These are phyloP conservation scores for Drosophila diplacantha DNA, from an alignment of 2,888 invertebrate genomes.

Conservation along the genomic window DNA sequence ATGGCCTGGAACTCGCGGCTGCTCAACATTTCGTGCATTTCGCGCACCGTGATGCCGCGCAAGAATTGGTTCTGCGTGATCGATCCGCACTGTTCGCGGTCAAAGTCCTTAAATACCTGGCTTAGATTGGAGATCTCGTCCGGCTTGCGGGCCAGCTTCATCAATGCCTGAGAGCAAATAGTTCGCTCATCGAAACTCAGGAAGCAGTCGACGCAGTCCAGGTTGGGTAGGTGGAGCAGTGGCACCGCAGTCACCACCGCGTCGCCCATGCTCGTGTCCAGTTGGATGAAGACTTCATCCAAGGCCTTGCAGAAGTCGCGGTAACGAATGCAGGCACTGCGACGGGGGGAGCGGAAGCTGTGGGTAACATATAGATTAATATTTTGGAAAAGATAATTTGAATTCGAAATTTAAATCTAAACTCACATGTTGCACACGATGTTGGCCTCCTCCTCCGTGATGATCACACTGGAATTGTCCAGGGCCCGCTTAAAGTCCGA, in stretches of 20 bases:
- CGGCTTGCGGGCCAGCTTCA: slow-evolving; percentile 83
- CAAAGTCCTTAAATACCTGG: slow-evolving; percentile 85
- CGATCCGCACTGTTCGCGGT: slow-evolving; percentile 83
- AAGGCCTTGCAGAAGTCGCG: slow-evolving; percentile 83
- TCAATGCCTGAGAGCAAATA: slow-evolving; percentile 82
- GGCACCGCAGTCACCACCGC: slow-evolving; percentile 84
- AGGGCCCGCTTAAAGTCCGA: slow-evolving; percentile 86
- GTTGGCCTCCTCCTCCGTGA: slow-evolving; percentile 83
- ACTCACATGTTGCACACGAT: slow-evolving; percentile 85
- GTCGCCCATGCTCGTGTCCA: slow-evolving; percentile 82
- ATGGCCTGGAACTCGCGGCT: slow-evolving; percentile 84
- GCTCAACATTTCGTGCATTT: slow-evolving; percentile 82
- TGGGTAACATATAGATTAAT: neutral
- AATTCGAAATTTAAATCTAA: neutral
- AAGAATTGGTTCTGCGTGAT: slow-evolving; percentile 82
- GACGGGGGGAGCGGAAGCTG: slow-evolving; percentile 83
- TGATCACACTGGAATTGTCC: slow-evolving; percentile 82
- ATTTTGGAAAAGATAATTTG: neutral
- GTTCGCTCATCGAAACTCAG: slow-evolving; percentile 86
- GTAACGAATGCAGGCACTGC: slow-evolving; percentile 82
- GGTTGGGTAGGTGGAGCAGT: slow-evolving; percentile 83
- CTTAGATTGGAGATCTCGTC: slow-evolving; percentile 84
- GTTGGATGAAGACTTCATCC: slow-evolving; percentile 85
- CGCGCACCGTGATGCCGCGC: slow-evolving; percentile 82
- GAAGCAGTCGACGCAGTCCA: slow-evolving; percentile 81